phyloP scores from a whole-genome alignment of 2,113 vertebrate genomes.

The Ophiodon elongatus region DNA sequence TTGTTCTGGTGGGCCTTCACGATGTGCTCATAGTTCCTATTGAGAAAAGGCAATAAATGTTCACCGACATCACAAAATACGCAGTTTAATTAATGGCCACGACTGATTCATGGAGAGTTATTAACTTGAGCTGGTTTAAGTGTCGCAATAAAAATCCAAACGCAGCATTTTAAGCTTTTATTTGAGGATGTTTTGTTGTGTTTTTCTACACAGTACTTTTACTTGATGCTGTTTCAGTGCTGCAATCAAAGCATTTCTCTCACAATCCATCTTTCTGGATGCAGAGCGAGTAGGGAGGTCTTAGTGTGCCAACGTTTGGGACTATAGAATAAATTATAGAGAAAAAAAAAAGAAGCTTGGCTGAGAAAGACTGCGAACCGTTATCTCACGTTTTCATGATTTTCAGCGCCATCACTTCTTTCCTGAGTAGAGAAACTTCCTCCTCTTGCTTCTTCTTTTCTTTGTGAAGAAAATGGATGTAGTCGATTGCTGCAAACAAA shows the following conservation, averaged over 20 bases:
- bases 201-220: not conserved
- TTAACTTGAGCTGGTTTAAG: not conserved
- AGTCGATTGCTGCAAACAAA: conserved; percentile 92
- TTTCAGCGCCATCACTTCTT: conserved; percentile 96
- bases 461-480: conserved; percentile 99
- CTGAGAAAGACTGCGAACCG: not conserved
- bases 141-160: not conserved
- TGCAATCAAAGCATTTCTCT: conserved; percentile 14
- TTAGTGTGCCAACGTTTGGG: not conserved
- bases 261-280: not conserved
- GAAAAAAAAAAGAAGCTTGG: not conserved
- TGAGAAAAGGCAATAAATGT: not conserved
- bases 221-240: not conserved
- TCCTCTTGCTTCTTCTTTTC: conserved; percentile 99
- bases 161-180: not conserved
- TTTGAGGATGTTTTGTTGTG: not conserved
- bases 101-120: not conserved
- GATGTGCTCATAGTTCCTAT: conserved; percentile 98
- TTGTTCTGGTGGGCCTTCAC: conserved; percentile 97
- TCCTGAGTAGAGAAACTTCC: conserved; percentile 93
- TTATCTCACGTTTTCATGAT: conserved; percentile 98
- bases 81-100: not conserved
- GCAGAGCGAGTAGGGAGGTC: not conserved
- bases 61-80: not conserved
- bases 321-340: not conserved